Percentiles rank a stretch among this genome's conserved stretches.
These are phyloP conservation scores for Artibeus jamaicensis DNA, from an alignment of 2,797 vertebrate species.

Conservation along the genomic window DNA sequence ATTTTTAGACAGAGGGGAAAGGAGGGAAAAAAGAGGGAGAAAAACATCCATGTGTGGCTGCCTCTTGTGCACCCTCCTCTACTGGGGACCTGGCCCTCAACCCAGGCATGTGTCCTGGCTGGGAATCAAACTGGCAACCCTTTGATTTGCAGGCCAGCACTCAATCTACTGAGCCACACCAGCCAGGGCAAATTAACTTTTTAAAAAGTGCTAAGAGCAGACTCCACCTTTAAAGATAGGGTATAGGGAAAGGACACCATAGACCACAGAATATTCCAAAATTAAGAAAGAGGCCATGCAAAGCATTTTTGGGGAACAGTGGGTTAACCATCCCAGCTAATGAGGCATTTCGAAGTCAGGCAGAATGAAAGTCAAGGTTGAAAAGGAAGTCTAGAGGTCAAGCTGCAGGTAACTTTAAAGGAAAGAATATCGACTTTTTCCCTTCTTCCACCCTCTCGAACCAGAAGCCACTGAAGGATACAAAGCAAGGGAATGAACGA, in stretches of 20 bases:
- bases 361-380: not conserved
- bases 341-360: not conserved
- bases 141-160: no score
- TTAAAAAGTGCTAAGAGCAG: not conserved
- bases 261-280: not conserved
- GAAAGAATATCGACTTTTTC: not conserved
- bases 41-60: no score
- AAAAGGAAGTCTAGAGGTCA: not conserved
- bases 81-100: no score
- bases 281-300: not conserved
- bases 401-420: not conserved
- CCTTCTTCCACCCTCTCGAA: no score
- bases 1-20: no score
- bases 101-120: no score
- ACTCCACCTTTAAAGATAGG: not conserved
- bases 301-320: not conserved
- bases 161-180: no score
- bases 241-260: not conserved
- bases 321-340: not conserved
- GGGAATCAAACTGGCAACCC: no score
- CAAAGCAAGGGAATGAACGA: not conserved
- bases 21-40: no score
- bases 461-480: not conserved
- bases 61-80: no score
- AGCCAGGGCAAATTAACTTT: not conserved